Conservation (phyloP, 2,797 vertebrate species). For the Chelon labrosus region DNA sequence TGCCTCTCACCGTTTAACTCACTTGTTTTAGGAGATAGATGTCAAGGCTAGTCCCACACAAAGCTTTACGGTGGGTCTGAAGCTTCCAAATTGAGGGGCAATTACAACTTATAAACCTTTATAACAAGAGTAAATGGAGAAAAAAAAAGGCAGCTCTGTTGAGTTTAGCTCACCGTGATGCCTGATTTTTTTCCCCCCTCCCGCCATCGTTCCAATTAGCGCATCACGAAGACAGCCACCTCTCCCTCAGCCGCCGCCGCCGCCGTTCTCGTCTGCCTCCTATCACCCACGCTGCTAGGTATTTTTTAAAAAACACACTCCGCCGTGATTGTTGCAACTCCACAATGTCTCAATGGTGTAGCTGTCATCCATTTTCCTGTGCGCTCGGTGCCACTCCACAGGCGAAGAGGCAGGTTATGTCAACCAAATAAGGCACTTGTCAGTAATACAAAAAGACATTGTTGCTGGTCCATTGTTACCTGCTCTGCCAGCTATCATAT, state of each 20-base stretch:
- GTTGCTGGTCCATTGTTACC: conserved; percentile 79
- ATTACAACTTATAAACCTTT: conserved; percentile 75
- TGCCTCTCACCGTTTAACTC: conserved; percentile 69
- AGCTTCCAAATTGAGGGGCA: conserved; percentile 69
- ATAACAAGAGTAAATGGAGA: conserved; percentile 49
- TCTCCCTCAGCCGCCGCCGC: conserved; percentile 53
- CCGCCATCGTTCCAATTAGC: conserved; percentile 66
- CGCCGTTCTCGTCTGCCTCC: conserved; percentile 24
- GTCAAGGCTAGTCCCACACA: conserved; percentile 68
- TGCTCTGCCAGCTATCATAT: conserved; percentile 76
- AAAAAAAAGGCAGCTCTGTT: conserved; percentile 41
- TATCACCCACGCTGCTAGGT: conserved; percentile 47
- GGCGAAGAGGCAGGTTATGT: conserved; percentile 74
- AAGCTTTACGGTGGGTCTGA: conserved; percentile 59
- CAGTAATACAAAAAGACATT: conserved; percentile 83
- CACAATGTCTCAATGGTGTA: conserved; percentile 77
- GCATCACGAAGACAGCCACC: conserved; percentile 50
- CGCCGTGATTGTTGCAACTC: conserved; percentile 66
- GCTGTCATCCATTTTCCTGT: conserved; percentile 75
- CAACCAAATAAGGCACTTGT: conserved; percentile 84
- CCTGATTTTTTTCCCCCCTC: conserved; percentile 35
- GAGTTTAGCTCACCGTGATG: conserved; percentile 50
- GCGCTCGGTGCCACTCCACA: conserved; percentile 67
- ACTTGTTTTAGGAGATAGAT: conserved; percentile 75
- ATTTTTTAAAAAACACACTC: conserved; percentile 46